phyloP scores from a whole-genome alignment of 2,888 invertebrate genomes.

The Augiades crinisus region DNA sequence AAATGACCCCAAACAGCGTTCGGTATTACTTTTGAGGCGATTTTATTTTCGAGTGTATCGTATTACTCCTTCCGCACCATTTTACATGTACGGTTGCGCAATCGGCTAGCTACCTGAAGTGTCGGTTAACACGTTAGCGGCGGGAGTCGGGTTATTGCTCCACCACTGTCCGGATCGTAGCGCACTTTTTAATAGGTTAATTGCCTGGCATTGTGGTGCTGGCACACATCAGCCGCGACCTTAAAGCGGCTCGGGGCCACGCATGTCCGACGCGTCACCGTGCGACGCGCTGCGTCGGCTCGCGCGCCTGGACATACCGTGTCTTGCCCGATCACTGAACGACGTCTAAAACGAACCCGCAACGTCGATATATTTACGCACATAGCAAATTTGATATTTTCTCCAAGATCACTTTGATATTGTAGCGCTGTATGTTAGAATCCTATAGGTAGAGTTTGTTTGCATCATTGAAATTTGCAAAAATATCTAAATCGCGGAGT shows the following conservation, averaged over 20 bases:
- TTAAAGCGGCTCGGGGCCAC: conserved; percentile 73
- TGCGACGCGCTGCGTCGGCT: conserved; percentile 36
- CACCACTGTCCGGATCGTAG: conserved; percentile 58
- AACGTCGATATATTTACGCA: not conserved
- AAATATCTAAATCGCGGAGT: no score
- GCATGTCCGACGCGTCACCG: conserved; percentile 62
- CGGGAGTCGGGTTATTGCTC: conserved; percentile 65
- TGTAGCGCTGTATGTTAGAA: no score
- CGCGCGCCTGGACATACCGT: conserved; percentile 15
- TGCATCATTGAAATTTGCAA: no score
- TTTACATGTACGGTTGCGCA: conserved; percentile 32
- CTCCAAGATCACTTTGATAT: no score
- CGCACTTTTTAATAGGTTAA: conserved; percentile 77
- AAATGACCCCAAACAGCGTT: conserved; percentile 3
- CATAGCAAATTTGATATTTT: not conserved
- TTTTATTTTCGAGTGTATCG: conserved; percentile 21
- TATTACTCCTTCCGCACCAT: conserved; percentile 13
- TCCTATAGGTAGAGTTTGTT: no score
- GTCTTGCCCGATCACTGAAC: not conserved
- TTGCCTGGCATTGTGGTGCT: conserved; percentile 77
- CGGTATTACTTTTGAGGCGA: not conserved
- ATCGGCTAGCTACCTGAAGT: conserved; percentile 32
- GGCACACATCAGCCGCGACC: conserved; percentile 76
- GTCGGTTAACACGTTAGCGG: conserved; percentile 51
- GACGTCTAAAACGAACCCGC: not conserved